phyloP scores from a whole-genome alignment of 2,888 invertebrate species.

The Plutella xylostella region DNA sequence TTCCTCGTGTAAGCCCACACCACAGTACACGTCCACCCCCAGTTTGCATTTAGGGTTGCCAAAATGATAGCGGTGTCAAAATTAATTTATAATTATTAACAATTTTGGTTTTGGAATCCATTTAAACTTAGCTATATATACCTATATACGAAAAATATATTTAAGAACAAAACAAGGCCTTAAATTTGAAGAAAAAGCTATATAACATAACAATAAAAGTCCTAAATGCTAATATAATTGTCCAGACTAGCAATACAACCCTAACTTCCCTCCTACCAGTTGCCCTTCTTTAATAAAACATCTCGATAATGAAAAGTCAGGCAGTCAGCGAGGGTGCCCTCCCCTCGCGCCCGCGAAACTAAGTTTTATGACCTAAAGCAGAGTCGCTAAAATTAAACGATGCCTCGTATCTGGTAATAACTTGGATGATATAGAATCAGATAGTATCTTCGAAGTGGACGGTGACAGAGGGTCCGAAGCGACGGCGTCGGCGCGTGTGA shows the following conservation, averaged over 20 bases:
- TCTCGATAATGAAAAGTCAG: constrained; percentile 72
- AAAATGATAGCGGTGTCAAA: no score
- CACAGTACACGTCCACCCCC: no score
- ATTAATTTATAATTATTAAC: no score
- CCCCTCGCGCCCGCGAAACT: constrained; percentile 46
- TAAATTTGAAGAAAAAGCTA: no score
- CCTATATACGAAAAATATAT: no score
- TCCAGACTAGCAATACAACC: constrained; percentile 29
- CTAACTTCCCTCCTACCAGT: constrained; percentile 42
- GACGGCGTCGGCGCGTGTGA: constrained; percentile 15
- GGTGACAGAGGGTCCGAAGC: constrained; percentile 26
- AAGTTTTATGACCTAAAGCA: constrained; percentile 34
- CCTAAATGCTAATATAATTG: not conserved
- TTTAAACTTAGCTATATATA: no score
- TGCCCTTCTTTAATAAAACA: constrained; percentile 67
- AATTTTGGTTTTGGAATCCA: no score
- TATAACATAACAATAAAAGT: not conserved
- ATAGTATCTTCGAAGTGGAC: constrained; percentile 48
- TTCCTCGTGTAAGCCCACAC: no score
- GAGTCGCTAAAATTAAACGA: constrained; percentile 45
- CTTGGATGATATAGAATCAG: constrained; percentile 68
- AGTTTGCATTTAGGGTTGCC: no score
- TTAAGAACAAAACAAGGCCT: no score
- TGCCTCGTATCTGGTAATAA: constrained; percentile 42
- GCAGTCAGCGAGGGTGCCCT: constrained; percentile 63